Percentiles rank a stretch among this genome's conserved stretches.
Evolutionary conservation across 92 coral and sea anemone species (phyloP).

Genomic region (Isaurus tuberculatus): DNA sequence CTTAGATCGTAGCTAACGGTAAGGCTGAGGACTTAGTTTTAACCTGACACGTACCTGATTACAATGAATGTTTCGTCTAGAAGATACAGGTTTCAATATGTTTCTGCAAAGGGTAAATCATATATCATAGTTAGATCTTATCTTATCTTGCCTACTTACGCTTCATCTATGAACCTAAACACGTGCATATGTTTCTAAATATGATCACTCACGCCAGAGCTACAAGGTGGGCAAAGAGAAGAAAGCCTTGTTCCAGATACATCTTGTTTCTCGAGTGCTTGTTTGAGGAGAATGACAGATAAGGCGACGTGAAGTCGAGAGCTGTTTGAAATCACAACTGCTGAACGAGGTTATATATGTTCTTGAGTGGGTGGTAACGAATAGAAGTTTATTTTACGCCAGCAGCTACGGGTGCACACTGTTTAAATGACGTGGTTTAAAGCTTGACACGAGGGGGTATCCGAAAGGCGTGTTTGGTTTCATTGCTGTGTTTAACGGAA

Average conservation of each 20-base stretch:
- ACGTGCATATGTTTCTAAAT: slow-evolving; percentile 14
- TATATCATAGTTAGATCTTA: slow-evolving; percentile 10
- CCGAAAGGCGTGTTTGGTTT: slow-evolving; percentile 44
- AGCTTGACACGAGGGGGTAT: slow-evolving; percentile 41
- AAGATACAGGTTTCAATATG: background rate
- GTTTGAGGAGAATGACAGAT: background rate
- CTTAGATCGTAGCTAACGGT: background rate
- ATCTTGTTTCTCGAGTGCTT: slow-evolving; percentile 14
- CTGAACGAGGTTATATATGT: slow-evolving; percentile 25
- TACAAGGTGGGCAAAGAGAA: slow-evolving; percentile 15
- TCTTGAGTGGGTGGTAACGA: slow-evolving; percentile 51
- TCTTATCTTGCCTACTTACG: background rate
- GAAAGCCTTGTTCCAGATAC: slow-evolving; percentile 19
- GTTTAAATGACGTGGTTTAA: slow-evolving; percentile 36
- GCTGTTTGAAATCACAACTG: background rate
- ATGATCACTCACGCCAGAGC: slow-evolving; percentile 35
- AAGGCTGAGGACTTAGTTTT: background rate
- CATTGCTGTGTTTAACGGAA: slow-evolving; percentile 34
- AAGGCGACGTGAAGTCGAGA: background rate
- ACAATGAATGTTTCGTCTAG: slow-evolving; percentile 7
- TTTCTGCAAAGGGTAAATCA: background rate
- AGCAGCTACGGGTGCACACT: slow-evolving; percentile 11
- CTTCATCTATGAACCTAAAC: background rate
- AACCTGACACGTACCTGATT: slow-evolving; percentile 3
- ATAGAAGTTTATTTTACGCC: slow-evolving; percentile 41